Evolutionary conservation across 1,140 invertebrate genomes (phyloP).

Genomic region (Triops longicaudatus): DNA sequence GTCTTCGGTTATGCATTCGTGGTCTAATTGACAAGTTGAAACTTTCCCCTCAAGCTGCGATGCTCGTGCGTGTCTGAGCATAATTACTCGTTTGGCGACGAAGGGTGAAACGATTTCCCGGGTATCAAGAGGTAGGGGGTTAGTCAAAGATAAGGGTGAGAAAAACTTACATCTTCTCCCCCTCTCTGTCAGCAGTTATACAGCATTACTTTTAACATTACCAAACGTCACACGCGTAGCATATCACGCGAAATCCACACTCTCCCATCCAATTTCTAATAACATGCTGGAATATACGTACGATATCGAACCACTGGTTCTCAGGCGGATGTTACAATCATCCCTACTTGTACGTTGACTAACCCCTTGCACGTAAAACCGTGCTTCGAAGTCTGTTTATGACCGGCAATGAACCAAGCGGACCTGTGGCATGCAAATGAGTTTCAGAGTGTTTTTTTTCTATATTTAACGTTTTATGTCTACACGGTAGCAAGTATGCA

Average conservation of each 20-base stretch:
- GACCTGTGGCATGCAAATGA: conserved; percentile 10
- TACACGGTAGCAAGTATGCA: not conserved
- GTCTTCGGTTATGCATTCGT: not conserved
- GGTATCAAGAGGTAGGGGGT: not conserved
- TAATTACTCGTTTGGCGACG: not conserved
- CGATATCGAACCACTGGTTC: not conserved
- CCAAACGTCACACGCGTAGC: not conserved
- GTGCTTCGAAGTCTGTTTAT: not conserved
- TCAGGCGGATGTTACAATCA: not conserved
- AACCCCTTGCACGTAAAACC: not conserved
- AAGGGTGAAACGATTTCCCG: not conserved
- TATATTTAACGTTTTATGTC: not conserved
- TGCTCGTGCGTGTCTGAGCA: not conserved
- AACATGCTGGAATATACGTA: not conserved
- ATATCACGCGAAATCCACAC: conserved; percentile 1
- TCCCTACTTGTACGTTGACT: not conserved
- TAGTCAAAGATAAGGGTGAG: not conserved
- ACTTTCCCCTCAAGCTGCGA: not conserved
- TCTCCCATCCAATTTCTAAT: not conserved
- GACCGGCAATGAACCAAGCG: not conserved
- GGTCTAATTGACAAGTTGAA: conserved; percentile 7
- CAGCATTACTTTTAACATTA: not conserved
- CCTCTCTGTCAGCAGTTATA: not conserved
- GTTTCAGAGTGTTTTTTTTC: not conserved
- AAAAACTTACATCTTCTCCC: not conserved